Conservation (phyloP, 92 coral and sea anemone species). For the Porites rus region DNA sequence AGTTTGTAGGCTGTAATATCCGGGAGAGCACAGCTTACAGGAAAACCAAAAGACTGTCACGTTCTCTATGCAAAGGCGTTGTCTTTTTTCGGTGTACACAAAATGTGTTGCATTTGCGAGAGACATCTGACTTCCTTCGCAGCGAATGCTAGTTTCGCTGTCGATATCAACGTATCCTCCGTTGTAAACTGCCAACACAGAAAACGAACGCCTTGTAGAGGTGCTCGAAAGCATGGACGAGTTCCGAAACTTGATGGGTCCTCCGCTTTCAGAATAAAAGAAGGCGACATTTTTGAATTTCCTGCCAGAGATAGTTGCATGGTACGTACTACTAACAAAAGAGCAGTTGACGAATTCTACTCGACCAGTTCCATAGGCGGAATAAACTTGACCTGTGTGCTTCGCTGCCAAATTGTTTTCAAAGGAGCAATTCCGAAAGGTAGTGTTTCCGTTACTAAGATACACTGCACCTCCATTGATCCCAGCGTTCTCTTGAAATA, state of each 20-base stretch:
- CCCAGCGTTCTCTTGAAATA: slow-evolving; percentile 46
- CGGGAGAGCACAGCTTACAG: slow-evolving; percentile 63
- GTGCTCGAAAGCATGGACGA: slow-evolving; percentile 29
- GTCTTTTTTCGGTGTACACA: slow-evolving; percentile 24
- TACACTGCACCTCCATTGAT: slow-evolving; percentile 52
- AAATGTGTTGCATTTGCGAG: slow-evolving; percentile 57
- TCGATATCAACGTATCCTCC: slow-evolving; percentile 68
- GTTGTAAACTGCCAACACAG: slow-evolving; percentile 45
- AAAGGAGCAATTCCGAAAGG: slow-evolving; percentile 59
- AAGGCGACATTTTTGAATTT: slow-evolving; percentile 21
- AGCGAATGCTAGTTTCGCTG: slow-evolving; percentile 22
- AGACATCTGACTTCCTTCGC: slow-evolving; percentile 63
- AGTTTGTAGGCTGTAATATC: slow-evolving; percentile 66
- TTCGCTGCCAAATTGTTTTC: slow-evolving; percentile 39
- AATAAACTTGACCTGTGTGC: slow-evolving; percentile 38
- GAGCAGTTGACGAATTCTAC: slow-evolving; percentile 36
- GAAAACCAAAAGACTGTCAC: slow-evolving; percentile 48
- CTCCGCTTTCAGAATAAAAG: slow-evolving; percentile 52
- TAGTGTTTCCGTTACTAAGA: slow-evolving; percentile 39
- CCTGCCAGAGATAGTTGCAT: background rate
- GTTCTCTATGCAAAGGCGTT: slow-evolving; percentile 22
- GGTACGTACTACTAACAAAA: background rate
- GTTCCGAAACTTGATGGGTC: slow-evolving; percentile 31
- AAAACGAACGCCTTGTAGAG: slow-evolving; percentile 3
- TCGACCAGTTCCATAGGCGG: slow-evolving; percentile 44